These are phyloP conservation scores for Etheostoma perlongum DNA, from an alignment of 2,797 vertebrate species.

Conservation along the genomic window DNA sequence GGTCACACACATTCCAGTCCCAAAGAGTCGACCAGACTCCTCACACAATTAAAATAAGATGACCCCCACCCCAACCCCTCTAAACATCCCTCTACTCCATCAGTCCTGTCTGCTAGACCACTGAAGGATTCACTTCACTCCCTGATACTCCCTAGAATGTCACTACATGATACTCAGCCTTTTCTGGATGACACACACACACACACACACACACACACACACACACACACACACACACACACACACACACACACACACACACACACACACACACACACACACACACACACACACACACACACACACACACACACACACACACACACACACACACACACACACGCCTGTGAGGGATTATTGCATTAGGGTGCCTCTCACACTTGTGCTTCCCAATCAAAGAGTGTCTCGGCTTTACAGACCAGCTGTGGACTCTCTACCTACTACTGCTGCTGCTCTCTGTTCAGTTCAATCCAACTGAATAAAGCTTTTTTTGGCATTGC, in stretches of 20 bases:
- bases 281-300: conserved; percentile 10
- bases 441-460: conserved; percentile 18
- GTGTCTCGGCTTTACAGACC: conserved; percentile 47
- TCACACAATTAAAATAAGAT: conserved; percentile 77
- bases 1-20: conserved; percentile 81
- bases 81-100: conserved; percentile 63
- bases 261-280: conserved; percentile 9
- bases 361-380: conserved; percentile 55
- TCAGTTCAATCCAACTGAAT: background rate
- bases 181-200: conserved; percentile 22
- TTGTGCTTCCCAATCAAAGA: conserved; percentile 56
- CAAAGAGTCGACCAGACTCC: conserved; percentile 74
- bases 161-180: conserved; percentile 31
- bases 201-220: conserved; percentile 7
- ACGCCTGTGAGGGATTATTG: conserved; percentile 49
- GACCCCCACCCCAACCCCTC: conserved; percentile 41
- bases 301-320: conserved; percentile 7
- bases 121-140: conserved; percentile 59
- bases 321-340: conserved; percentile 8
- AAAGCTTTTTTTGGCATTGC: background rate
- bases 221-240: conserved; percentile 8
- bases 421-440: conserved; percentile 54
- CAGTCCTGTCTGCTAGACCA: conserved; percentile 58
- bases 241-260: conserved; percentile 10
- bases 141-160: conserved; percentile 68